A percentile compares a stretch with the other conserved stretches of the same genome.
Conservation (phyloP, 2,113 vertebrate species). For the Macheiramphus alcinus region DNA sequence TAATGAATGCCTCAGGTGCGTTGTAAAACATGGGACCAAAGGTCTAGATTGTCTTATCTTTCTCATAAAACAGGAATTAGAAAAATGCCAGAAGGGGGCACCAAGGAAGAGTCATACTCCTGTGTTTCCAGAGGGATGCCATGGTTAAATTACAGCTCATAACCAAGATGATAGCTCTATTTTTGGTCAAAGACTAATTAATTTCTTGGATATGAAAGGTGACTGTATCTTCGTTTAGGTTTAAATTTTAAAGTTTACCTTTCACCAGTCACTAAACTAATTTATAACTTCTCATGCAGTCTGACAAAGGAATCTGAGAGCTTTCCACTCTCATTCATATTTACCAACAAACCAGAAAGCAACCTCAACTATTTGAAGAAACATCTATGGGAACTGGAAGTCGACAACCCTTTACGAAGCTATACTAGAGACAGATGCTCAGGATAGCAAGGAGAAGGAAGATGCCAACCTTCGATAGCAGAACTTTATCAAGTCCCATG, state of each 20-base stretch:
- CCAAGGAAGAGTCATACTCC: neutral
- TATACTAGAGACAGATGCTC: neutral
- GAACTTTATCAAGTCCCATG: neutral
- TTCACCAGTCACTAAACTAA: neutral
- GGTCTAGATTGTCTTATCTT: neutral
- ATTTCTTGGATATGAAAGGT: neutral
- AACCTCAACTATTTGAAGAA: neutral
- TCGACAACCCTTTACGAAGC: neutral
- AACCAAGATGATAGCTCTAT: neutral
- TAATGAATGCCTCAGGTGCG: neutral
- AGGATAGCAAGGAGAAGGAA: neutral
- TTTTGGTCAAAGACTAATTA: neutral
- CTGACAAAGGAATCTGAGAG: neutral
- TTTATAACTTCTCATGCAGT: neutral
- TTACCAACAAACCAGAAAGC: neutral
- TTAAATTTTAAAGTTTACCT: neutral
- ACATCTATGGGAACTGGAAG: neutral
- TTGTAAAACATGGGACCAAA: neutral
- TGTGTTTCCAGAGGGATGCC: neutral
- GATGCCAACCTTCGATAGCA: rapidly evolving
- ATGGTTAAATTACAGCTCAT: neutral
- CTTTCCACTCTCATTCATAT: neutral
- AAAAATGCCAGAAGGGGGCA: neutral
- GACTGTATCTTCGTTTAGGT: neutral
- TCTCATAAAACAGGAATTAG: neutral